A percentile compares a stretch with the other conserved stretches of the same genome.
Conservation (phyloP, 1,140 invertebrate species). For the Saccostrea echinata region DNA sequence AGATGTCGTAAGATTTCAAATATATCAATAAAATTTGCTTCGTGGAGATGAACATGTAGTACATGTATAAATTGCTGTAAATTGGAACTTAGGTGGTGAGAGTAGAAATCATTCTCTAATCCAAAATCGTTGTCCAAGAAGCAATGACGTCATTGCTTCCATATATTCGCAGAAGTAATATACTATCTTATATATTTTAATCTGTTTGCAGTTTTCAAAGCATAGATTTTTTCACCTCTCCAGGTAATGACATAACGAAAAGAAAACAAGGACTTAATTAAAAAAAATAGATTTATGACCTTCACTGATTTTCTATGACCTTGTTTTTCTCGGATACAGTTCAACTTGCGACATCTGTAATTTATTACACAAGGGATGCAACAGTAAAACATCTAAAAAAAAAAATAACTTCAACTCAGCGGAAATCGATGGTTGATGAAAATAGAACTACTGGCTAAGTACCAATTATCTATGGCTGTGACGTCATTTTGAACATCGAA, state of each 20-base stretch:
- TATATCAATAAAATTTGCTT: no score
- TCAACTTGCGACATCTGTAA: conserved; percentile 23
- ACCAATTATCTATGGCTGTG: conserved; percentile 53
- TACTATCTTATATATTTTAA: neutral
- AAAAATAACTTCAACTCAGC: neutral
- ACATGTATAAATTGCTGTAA: no score
- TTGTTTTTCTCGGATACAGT: conserved; percentile 24
- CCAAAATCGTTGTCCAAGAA: neutral
- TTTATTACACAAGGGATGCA: conserved; percentile 7
- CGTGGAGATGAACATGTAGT: no score
- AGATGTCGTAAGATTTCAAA: no score
- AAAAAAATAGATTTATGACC: neutral
- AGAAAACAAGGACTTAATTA: neutral
- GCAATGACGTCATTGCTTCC: conserved; percentile 1
- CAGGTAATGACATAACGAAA: neutral
- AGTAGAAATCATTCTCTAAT: no score
- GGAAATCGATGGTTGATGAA: conserved; percentile 35
- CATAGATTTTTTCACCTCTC: neutral
- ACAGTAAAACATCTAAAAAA: neutral
- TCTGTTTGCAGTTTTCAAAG: neutral
- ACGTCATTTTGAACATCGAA: conserved; percentile 56
- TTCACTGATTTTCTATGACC: conserved; percentile 29
- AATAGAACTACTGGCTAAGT: conserved; percentile 55
- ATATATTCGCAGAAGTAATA: neutral
- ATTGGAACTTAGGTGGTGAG: no score